phyloP scores from a whole-genome alignment of 2,888 invertebrate genomes.

The Nomada fabriciana region DNA sequence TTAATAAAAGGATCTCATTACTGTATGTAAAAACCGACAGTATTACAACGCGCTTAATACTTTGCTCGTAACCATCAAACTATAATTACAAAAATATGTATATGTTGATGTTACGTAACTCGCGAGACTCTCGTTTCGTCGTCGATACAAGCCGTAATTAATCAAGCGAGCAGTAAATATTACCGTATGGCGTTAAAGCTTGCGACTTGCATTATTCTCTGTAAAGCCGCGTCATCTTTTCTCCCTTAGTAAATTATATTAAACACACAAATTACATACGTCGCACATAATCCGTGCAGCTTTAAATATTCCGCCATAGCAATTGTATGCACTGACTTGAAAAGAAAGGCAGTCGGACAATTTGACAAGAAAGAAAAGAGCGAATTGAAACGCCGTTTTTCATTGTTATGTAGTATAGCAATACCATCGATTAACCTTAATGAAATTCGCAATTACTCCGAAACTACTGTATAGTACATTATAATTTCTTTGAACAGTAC shows the following conservation, averaged over 20 bases:
- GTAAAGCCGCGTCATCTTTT: conserved; percentile 34
- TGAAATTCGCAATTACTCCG: conserved; percentile 13
- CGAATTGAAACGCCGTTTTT: not conserved
- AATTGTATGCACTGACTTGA: too few species aligned
- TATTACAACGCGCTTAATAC: conserved; percentile 19
- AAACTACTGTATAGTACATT: conserved; percentile 9
- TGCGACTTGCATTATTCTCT: conserved; percentile 38
- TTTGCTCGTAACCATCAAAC: conserved; percentile 21
- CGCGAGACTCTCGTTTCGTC: conserved; percentile 24
- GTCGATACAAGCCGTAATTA: conserved; percentile 18
- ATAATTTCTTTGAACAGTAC: conserved; percentile 15
- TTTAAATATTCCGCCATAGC: not conserved
- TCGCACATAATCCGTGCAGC: conserved; percentile 1
- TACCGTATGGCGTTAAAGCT: conserved; percentile 57
- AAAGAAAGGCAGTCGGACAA: too few species aligned
- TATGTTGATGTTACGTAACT: conserved; percentile 54
- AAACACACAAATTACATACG: not conserved
- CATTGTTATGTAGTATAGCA: not conserved
- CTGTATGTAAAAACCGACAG: conserved; percentile 40
- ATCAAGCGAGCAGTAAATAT: conserved; percentile 50
- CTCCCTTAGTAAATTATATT: not conserved
- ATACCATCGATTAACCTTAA: conserved; percentile 7
- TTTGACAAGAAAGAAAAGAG: too few species aligned
- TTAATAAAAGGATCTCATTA: not conserved
- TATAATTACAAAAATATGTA: conserved; percentile 66